phyloP scores from a whole-genome alignment of 1,140 invertebrate species.

The Prorops nasuta region DNA sequence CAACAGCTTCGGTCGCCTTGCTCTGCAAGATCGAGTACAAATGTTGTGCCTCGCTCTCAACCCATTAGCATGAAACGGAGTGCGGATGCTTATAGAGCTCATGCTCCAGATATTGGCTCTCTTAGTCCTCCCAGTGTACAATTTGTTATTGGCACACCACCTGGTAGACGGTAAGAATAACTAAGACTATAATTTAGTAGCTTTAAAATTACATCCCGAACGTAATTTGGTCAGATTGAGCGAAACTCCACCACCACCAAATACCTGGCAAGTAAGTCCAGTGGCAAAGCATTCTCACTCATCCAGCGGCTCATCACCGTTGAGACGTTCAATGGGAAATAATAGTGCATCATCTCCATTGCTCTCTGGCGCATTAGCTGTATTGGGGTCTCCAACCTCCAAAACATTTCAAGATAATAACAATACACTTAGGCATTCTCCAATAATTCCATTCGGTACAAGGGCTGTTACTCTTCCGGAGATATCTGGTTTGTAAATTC shows the following conservation, averaged over 20 bases:
- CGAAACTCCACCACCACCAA: slow-evolving; percentile 76
- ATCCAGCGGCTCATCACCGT: slow-evolving; percentile 64
- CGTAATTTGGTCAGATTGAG: slow-evolving; percentile 50
- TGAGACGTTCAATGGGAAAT: slow-evolving; percentile 63
- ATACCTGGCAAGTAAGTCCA: slow-evolving; percentile 77
- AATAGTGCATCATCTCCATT: slow-evolving; percentile 71
- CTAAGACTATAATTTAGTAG: slow-evolving; percentile 1
- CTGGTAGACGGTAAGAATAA: slow-evolving; percentile 57
- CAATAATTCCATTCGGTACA: slow-evolving; percentile 66
- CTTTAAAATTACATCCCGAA: background rate
- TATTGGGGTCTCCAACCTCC: slow-evolving; percentile 64
- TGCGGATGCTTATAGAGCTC: slow-evolving; percentile 63
- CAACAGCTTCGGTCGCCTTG: slow-evolving; percentile 53
- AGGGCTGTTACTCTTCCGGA: slow-evolving; percentile 77
- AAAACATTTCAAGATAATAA: slow-evolving; percentile 62
- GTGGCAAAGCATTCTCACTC: slow-evolving; percentile 58
- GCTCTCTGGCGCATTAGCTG: slow-evolving; percentile 61
- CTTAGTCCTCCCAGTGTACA: slow-evolving; percentile 88
- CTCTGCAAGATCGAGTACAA: slow-evolving; percentile 37
- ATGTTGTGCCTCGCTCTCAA: slow-evolving; percentile 73
- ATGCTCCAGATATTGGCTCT: slow-evolving; percentile 76
- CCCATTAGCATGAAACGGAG: slow-evolving; percentile 76
- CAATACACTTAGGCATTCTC: slow-evolving; percentile 61
- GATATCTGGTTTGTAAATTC: slow-evolving; percentile 59
- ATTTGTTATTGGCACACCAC: slow-evolving; percentile 88